Conservation (phyloP, 2,888 invertebrate species). For the Morpho achilles region DNA sequence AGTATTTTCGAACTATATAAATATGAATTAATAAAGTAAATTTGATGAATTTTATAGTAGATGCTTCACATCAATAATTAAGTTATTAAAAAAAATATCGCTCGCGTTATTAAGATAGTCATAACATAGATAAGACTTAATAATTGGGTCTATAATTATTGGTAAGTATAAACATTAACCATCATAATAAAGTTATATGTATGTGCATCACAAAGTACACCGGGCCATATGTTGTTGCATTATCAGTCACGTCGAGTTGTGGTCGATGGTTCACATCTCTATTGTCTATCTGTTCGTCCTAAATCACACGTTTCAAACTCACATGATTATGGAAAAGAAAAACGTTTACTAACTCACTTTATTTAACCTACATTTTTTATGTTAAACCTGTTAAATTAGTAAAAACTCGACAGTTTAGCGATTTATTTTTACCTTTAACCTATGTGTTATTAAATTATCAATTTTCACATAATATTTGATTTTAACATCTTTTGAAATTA, state of each 20-base stretch:
- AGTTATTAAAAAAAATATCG: no score
- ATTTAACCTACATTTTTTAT: conserved; percentile 29
- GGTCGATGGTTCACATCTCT: conserved; percentile 56
- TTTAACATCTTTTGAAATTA: no score
- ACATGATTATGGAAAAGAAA: conserved; percentile 54
- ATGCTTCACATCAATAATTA: no score
- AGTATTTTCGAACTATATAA: no score
- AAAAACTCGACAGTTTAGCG: conserved; percentile 1
- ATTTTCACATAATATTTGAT: no score
- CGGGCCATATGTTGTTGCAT: conserved; percentile 50
- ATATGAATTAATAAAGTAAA: no score
- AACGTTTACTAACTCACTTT: conserved; percentile 72
- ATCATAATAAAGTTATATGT: neutral
- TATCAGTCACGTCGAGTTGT: conserved; percentile 47
- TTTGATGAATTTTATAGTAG: no score
- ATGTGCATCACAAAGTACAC: conserved; percentile 49
- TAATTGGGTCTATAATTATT: neutral
- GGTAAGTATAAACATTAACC: conserved; percentile 6
- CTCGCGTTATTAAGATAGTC: no score
- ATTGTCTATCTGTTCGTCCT: conserved; percentile 75
- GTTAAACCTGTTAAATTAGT: neutral
- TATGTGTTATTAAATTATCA: no score
- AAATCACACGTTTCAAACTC: conserved; percentile 70
- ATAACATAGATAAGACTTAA: neutral
- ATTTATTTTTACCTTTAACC: no score